Evolutionary conservation across 1,140 invertebrate species (phyloP).

Genomic region (Lerema accius): DNA sequence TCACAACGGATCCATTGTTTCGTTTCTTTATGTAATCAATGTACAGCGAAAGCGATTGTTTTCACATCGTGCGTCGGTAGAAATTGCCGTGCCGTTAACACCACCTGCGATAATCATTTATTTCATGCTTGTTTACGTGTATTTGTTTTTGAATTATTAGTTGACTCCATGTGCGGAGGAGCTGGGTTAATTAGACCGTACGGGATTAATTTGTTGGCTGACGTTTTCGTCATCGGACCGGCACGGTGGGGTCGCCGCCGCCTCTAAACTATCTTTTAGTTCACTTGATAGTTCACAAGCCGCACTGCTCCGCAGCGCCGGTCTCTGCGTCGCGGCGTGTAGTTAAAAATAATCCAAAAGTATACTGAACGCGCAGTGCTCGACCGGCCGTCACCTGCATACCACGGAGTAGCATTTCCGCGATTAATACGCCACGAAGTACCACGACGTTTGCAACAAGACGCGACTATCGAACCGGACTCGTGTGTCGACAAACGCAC

Average conservation of each 20-base stretch:
- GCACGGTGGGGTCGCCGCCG: constrained; percentile 41
- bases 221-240: constrained; percentile 11
- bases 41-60: constrained; percentile 7
- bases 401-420: constrained; percentile 43
- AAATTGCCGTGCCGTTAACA: neutral
- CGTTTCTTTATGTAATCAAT: constrained; percentile 1
- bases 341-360: constrained; percentile 38
- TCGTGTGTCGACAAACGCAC: constrained; percentile 44
- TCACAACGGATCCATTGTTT: neutral
- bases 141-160: neutral
- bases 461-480: constrained; percentile 39
- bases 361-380: constrained; percentile 30
- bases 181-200: constrained; percentile 16
- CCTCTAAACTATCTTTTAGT: constrained; percentile 63
- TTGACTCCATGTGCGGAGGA: constrained; percentile 17
- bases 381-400: constrained; percentile 41
- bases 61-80: neutral
- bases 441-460: neutral
- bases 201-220: constrained; percentile 42
- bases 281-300: constrained; percentile 55
- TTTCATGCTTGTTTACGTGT: neutral
- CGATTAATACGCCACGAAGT: constrained; percentile 46
- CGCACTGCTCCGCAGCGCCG: constrained; percentile 52
- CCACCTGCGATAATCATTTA: neutral
- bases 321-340: constrained; percentile 40